Percentiles rank a stretch among this genome's conserved stretches.
Evolutionary conservation across 2,797 vertebrate species (phyloP).

Genomic region (Neosalanx taihuensis): DNA sequence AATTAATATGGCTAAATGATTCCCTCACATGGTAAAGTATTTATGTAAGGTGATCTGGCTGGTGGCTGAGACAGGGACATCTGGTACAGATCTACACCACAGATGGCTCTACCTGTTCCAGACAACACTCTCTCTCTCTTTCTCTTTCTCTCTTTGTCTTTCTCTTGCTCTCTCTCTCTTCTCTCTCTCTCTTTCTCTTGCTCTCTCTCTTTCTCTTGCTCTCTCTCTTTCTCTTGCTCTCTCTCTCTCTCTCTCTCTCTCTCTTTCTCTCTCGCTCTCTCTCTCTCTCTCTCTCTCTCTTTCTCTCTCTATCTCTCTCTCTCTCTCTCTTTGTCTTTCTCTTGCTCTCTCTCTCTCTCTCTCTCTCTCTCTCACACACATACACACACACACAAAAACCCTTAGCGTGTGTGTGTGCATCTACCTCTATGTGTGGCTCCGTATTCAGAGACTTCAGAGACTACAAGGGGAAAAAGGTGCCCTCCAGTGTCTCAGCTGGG

Average conservation of each 20-base stretch:
- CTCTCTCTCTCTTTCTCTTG: background rate
- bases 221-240: conserved; percentile 12
- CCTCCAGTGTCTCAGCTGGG: conserved; percentile 39
- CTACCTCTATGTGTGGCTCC: too few relatives aligned
- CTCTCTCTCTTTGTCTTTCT: background rate
- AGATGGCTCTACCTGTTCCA: conserved; percentile 82
- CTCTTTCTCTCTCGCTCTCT: background rate
- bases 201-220: background rate
- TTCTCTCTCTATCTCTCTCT: too few relatives aligned
- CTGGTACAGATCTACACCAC: conserved; percentile 79
- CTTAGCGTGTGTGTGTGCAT: too few relatives aligned
- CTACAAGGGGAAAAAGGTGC: conserved; percentile 36
- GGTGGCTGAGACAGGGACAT: conserved; percentile 72
- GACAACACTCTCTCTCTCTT: conserved; percentile 5
- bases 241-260: background rate
- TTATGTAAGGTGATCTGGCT: conserved; percentile 84
- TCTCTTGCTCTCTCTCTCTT: background rate
- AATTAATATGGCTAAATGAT: conserved; percentile 93
- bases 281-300: background rate
- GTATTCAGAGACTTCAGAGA: too few relatives aligned
- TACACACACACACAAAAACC: too few relatives aligned
- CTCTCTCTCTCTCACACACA: background rate
- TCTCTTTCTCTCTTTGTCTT: background rate
- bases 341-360: conserved; percentile 11
- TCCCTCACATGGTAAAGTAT: conserved; percentile 88